Evolutionary conservation across 2,888 invertebrate species (phyloP).

Genomic region (Galeruca laticollis): DNA sequence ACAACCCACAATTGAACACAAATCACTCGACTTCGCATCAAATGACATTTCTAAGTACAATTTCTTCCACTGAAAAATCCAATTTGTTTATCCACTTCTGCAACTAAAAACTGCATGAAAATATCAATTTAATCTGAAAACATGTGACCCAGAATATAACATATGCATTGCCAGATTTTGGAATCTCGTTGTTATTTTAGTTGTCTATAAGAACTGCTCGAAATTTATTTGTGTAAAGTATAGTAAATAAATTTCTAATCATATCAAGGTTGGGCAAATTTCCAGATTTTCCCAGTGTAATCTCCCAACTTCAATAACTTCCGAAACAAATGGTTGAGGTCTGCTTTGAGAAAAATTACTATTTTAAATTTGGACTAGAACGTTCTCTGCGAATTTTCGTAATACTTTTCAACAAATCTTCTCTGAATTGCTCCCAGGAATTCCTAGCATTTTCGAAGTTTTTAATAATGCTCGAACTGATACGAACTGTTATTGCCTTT

Average conservation of each 20-base stretch:
- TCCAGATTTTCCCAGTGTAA: conserved; percentile 42
- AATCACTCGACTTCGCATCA: too few relatives aligned
- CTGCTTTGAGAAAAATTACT: conserved; percentile 44
- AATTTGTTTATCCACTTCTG: too few relatives aligned
- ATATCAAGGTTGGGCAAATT: conserved; percentile 45
- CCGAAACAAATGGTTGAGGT: conserved; percentile 45
- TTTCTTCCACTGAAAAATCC: too few relatives aligned
- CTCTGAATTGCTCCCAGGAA: conserved; percentile 32
- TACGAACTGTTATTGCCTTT: conserved; percentile 22
- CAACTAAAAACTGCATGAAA: too few relatives aligned
- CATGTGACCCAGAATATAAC: neutral
- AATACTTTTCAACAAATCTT: conserved; percentile 42
- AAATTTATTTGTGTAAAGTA: conserved; percentile 40
- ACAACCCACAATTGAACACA: too few relatives aligned
- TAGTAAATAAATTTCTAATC: conserved; percentile 47
- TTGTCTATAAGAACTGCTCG: conserved; percentile 13
- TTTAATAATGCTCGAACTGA: conserved; percentile 24
- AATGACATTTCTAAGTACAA: too few relatives aligned
- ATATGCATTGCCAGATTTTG: neutral
- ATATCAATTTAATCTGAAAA: neutral
- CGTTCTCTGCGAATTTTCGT: conserved; percentile 30
- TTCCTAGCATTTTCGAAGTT: conserved; percentile 34
- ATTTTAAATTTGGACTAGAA: conserved; percentile 42
- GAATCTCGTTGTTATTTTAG: neutral
- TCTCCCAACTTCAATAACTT: conserved; percentile 45